Evolutionary conservation across 2,113 vertebrate species (phyloP).

Genomic region (Onychostoma macrolepis): DNA sequence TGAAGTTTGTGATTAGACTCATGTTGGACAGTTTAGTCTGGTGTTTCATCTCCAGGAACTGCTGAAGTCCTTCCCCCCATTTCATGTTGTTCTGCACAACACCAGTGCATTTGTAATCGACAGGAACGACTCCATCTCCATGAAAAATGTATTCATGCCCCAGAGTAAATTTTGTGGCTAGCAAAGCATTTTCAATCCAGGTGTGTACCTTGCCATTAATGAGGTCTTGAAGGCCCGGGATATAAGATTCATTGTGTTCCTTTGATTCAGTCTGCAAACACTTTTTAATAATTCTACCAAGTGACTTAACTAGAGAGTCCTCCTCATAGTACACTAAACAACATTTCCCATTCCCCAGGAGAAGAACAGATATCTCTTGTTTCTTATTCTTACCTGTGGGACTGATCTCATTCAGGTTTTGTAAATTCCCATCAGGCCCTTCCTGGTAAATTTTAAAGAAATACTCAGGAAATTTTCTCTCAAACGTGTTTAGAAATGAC

Average conservation of each 20-base stretch:
- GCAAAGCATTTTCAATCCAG: slow-evolving; percentile 58
- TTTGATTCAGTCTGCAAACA: slow-evolving; percentile 40
- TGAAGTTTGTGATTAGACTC: slow-evolving; percentile 47
- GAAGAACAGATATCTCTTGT: slow-evolving; percentile 28
- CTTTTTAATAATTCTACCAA: slow-evolving; percentile 41
- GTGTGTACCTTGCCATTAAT: slow-evolving; percentile 6
- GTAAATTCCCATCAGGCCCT: background rate
- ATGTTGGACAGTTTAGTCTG: slow-evolving; percentile 43
- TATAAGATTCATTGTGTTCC: background rate
- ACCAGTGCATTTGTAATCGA: slow-evolving; percentile 58
- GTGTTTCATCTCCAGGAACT: slow-evolving; percentile 59
- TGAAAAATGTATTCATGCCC: slow-evolving; percentile 50
- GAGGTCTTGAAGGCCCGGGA: slow-evolving; percentile 43
- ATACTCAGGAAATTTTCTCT: slow-evolving; percentile 44
- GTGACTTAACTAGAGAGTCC: slow-evolving; percentile 5
- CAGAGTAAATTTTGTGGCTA: slow-evolving; percentile 36
- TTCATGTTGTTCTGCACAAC: slow-evolving; percentile 53
- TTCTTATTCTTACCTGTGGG: background rate
- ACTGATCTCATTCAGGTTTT: background rate
- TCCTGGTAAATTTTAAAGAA: slow-evolving; percentile 51
- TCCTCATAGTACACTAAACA: slow-evolving; percentile 45
- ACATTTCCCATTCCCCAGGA: slow-evolving; percentile 47
- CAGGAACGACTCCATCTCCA: slow-evolving; percentile 42
- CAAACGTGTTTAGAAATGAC: slow-evolving; percentile 50
- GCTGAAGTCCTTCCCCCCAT: slow-evolving; percentile 61